Conservation (phyloP, 2,797 vertebrate species). For the Periophthalmus magnuspinnatus region DNA sequence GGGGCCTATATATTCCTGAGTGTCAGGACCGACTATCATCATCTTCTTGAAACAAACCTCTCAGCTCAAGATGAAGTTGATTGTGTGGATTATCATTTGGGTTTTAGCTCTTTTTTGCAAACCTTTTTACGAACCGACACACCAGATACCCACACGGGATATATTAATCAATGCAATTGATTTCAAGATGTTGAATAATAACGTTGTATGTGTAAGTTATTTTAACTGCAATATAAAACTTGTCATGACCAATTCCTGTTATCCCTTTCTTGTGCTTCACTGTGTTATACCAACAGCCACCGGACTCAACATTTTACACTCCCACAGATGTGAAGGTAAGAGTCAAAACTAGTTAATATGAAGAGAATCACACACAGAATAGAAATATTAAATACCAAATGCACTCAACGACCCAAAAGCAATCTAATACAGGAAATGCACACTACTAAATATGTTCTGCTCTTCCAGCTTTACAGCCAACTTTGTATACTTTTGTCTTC, state of each 20-base stretch:
- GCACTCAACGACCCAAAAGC: constrained; percentile 61
- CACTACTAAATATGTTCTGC: constrained; percentile 20
- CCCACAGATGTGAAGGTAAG: constrained; percentile 48
- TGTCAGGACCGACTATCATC: constrained; percentile 24
- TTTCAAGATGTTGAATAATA: accelerated
- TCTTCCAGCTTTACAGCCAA: background rate
- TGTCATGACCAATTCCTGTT: background rate
- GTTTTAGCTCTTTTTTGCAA: constrained; percentile 22
- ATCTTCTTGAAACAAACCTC: constrained; percentile 28
- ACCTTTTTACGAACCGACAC: constrained; percentile 16
- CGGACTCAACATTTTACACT: constrained; percentile 20
- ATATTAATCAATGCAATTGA: accelerated
- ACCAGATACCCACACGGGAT: accelerated
- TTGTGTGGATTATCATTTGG: constrained; percentile 46
- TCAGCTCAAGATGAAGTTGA: constrained; percentile 48
- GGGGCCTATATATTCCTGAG: background rate
- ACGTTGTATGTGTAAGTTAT: constrained; percentile 49
- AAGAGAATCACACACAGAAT: background rate
- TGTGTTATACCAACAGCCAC: constrained; percentile 10
- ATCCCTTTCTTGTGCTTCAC: constrained; percentile 10
- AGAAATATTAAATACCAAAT: constrained; percentile 36
- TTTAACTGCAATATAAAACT: background rate
- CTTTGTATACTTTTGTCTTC: constrained; percentile 12
- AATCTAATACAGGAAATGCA: constrained; percentile 68
- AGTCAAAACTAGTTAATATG: background rate